Base-by-base conservation (phyloP, 1,140 invertebrate genomes). In the Drosophila mojavensis region DNA sequence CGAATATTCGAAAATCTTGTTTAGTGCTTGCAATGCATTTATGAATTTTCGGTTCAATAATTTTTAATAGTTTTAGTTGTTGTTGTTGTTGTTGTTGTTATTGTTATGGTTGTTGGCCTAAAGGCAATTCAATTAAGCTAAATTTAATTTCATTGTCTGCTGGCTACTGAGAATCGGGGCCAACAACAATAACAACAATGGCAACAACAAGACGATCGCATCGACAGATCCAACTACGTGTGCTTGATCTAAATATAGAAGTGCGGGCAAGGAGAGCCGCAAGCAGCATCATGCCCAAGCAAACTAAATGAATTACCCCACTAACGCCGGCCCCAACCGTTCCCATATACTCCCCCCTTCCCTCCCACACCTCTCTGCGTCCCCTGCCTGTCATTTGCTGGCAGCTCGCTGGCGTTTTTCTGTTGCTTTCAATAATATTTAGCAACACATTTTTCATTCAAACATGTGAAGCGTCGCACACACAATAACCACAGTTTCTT, bases 181-280 rank as follows among this genome's bases (percentile, higher is more conserved):
- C 73, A 75, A 69, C 51, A 74, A 51, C 59, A 71, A n/a, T n/a
- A 75, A 55, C 41, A 72, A 24, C 48, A 56, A 24, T 26, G 72
- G 54, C 50, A 78, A 66, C 59, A 67, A 79, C 53, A 73, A 73
- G 28, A 66, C 53, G 50, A 75, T 75, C 76, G 76, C 75, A 89
- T 89, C 83, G 76, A 79, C 79, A 79, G 79, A 78, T 75, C 60
- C 79, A 88, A 88, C 83, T 79, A 86, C 79, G 83, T 88, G 85
- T 88, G 83, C 83, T 88, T 83, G 69, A 43, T 71, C 83, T 89
- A 88, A 65, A 72, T 75, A 83, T 88, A 88, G 84, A 71, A 71
- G 41, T 53, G 51, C 58, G 51, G 75, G 67, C 83, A 59, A 81
- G 56, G 65, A 69, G 62, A 69, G 36, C 66, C 75, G 54, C 36